phyloP scores from a whole-genome alignment of 2,797 vertebrate species.

The Tenualosa thibaudeaui region DNA sequence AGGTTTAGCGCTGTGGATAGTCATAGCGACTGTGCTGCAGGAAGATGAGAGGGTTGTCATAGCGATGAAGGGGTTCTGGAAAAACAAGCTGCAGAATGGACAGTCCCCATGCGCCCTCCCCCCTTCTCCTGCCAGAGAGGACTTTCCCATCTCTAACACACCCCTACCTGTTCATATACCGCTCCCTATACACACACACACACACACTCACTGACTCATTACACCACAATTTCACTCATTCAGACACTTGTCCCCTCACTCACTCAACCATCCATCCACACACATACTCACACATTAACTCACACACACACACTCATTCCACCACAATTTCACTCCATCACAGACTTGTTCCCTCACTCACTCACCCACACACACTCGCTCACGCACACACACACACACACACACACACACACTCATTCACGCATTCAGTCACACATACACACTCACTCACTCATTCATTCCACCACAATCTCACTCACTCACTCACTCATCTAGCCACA shows the following conservation, averaged over 20 bases:
- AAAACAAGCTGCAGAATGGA: conserved; percentile 68
- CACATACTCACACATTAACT: not conserved
- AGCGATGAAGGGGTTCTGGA: conserved; percentile 74
- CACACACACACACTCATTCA: no score
- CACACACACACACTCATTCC: no score
- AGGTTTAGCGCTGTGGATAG: conserved; percentile 45
- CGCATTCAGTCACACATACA: no score
- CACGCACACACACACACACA: no score
- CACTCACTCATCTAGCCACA: no score
- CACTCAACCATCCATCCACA: not conserved
- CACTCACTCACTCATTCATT: no score
- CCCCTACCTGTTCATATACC: not conserved
- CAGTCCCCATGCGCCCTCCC: conserved; percentile 38
- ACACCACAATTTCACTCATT: not conserved
- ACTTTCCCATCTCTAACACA: no score
- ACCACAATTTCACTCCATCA: no score
- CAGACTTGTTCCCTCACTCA: no score
- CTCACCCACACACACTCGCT: no score
- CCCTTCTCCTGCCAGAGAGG: no score
- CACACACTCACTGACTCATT: not conserved
- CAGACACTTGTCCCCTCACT: not conserved
- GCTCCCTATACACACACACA: not conserved
- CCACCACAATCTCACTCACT: no score
- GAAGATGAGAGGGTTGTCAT: conserved; percentile 78
- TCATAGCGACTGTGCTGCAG: conserved; percentile 56